Base-by-base conservation (phyloP, 2,797 vertebrate genomes). In the Salarias fasciatus region DNA sequence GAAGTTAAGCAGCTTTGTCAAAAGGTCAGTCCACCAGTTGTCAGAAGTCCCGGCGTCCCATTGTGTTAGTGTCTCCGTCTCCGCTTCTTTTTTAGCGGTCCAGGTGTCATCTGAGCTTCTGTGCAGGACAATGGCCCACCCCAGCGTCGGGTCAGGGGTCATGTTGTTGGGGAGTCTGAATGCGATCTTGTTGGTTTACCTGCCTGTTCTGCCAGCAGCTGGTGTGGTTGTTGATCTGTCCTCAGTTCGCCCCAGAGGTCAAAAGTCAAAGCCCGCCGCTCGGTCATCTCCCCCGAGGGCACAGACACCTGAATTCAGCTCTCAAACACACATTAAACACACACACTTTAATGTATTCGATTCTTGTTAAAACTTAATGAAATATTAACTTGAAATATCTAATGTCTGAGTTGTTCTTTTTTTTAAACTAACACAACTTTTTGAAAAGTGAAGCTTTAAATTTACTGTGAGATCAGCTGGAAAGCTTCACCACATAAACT, bases 111-210 rank as follows among this genome's bases (percentile, higher is more conserved):
- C 54, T 46, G 13, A 57, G 72, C 51, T 70, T 69, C 45, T 28
- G 41, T 57, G 31, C 42, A 42, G 28, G 14, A 58, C 33, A 35
- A 42, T 45, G 77, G 33, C 24, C 50, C 45, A 40, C 48, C 14
- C 42, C 31, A 41, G 36, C 60, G 35, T 44, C 43, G 44, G 68
- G 83, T 80, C 72, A 63, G 48, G 65, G 83, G 74, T 88, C 70
- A 41, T 63, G 49, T 65, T 74, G 33, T 54, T 52, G 40, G 36
- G 52, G 46, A 67, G 57, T 12, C 49, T 53, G 8, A 62, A 48
- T 41, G 7, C 1, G 9, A 40, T 53, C 29, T 61, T 12, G 8
- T 45, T 49, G 14, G 49, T 9, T 72, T 61, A 77, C 69, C 74
- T 75, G 71, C 29, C 37, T 37, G 4, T 40, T 51, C 50, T 50